Evolutionary conservation across 2,888 invertebrate genomes (phyloP), one percentile per base, ranked within the genome.

Genomic region (Chelonus formosanus): DNA sequence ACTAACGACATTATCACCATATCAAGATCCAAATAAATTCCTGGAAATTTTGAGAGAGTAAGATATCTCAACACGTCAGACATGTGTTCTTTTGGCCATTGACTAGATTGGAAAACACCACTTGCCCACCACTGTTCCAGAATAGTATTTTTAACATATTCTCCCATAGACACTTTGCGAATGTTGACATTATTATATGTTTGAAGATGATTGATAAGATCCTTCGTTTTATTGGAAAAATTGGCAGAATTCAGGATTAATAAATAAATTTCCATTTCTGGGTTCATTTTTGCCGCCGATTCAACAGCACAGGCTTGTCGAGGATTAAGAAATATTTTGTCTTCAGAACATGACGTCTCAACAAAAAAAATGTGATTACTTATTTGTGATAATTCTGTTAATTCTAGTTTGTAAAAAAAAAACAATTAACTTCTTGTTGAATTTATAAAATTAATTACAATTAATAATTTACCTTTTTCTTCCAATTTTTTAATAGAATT

Each of bases 21-120:
- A 80, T 92, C 92, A 70, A 90, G 81, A 75, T 92, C 92, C 56
- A 92, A 78, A 77, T 91, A 92, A 36, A 90, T 88, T 0, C 92
- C 92, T 7, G 91, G 91, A 81, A 87, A 91, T 76, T 89, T 90
- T 85, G 89, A 91, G 20, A 92, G 79, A 0, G 89, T 87, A 57
- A 89, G 73, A 74, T 86, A 89, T 68, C 89, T 81, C n/a, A 90
- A 79, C 0, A 89, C 83, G 74, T 90, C 90, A 62, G 88, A 88
- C 0, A 88, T 86, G 73, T 90, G 89, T 1, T 86, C 85, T 50
- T 85, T 81, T 0, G 86, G 84, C 84, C 87, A 89, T 2, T 76
- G 71, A 7, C 87, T 88, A 5, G 76, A 75, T 47, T 85, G 85
- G 10, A 89, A 79, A 0, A 78, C 77, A 1, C 85, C 84, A 3